These are phyloP conservation scores for Samia ricini DNA, from an alignment of 1,140 invertebrate species.

Conservation along the genomic window DNA sequence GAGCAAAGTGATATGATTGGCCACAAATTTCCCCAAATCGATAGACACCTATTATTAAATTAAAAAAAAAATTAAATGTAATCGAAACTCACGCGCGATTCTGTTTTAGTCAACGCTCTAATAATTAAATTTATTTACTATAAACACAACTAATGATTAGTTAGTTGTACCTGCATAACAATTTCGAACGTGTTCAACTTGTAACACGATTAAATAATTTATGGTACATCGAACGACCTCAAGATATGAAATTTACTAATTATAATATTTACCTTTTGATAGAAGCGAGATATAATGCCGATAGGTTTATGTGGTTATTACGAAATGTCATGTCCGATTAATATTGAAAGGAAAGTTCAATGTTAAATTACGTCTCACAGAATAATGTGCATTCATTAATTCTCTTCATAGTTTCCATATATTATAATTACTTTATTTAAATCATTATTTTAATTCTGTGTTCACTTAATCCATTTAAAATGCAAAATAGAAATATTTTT, in stretches of 20 bases:
- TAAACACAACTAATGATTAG: background rate
- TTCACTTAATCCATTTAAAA: too few species aligned
- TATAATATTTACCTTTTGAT: slow-evolving; percentile 1
- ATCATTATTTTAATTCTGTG: too few species aligned
- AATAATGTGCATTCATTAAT: background rate
- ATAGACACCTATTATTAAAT: too few species aligned
- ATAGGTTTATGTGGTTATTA: background rate
- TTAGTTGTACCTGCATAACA: background rate
- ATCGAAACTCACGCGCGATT: too few species aligned
- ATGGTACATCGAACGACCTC: background rate
- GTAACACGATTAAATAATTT: background rate
- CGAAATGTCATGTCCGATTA: background rate
- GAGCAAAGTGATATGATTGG: too few species aligned
- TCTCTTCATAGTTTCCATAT: too few species aligned
- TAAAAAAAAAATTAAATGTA: too few species aligned
- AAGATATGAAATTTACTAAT: background rate
- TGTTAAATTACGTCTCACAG: background rate
- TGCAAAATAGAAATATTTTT: too few species aligned
- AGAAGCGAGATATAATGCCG: background rate
- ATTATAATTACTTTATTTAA: too few species aligned
- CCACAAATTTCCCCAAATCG: too few species aligned
- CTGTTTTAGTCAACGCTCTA: background rate
- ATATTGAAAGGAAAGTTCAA: background rate
- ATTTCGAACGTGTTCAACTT: background rate
- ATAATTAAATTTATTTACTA: background rate